Conservation (phyloP, 2,888 invertebrate genomes). For the Teleogryllus oceanicus region DNA sequence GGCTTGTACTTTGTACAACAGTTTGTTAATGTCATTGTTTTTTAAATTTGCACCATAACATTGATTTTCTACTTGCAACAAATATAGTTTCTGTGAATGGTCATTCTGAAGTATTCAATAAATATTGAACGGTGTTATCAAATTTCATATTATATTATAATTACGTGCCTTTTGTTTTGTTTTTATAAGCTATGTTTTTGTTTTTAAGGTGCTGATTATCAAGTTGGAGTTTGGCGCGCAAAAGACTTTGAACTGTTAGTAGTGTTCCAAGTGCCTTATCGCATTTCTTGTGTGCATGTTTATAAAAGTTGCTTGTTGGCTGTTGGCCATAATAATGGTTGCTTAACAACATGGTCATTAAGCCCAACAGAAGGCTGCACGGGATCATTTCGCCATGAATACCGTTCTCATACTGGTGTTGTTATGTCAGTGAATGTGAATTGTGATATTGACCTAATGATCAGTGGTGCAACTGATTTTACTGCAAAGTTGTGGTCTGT, state of each 20-base stretch:
- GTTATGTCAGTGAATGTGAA: constrained; percentile 33
- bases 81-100: too few relatives aligned
- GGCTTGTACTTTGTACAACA: too few relatives aligned
- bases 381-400: constrained; percentile 24
- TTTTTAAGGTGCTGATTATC: constrained; percentile 32
- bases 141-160: not conserved
- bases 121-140: not conserved
- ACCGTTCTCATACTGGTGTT: constrained; percentile 33
- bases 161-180: not conserved
- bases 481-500: constrained; percentile 33
- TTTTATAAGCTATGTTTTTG: not conserved
- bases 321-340: constrained; percentile 33
- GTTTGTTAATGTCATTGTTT: too few relatives aligned
- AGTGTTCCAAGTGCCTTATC: constrained; percentile 29
- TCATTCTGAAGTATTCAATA: not conserved
- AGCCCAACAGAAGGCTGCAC: constrained; percentile 21
- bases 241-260: constrained; percentile 30
- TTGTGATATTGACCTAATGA: constrained; percentile 31
- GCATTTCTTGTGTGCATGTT: constrained; percentile 31
- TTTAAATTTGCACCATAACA: too few relatives aligned
- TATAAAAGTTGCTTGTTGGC: constrained; percentile 24
- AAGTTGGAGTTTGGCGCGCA: constrained; percentile 33
- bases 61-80: too few relatives aligned
- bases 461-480: constrained; percentile 34
- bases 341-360: constrained; percentile 30